phyloP scores from a whole-genome alignment of 2,888 invertebrate genomes.

The Lymantria dispar region DNA sequence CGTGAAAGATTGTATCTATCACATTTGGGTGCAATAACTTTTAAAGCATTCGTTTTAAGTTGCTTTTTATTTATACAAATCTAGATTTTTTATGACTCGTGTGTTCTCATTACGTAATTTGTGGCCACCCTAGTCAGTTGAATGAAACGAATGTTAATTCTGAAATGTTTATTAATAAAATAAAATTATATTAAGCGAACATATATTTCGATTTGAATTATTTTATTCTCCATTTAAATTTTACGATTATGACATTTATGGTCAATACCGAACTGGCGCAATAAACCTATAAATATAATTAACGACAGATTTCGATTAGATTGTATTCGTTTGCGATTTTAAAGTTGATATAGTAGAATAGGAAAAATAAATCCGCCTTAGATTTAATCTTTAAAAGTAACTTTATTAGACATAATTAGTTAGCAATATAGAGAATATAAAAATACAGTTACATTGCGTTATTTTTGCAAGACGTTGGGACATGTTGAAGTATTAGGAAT shows the following conservation, averaged over 20 bases:
- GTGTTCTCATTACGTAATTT: conserved; percentile 9
- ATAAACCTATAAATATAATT: conserved; percentile 35
- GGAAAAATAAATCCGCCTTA: too few species aligned
- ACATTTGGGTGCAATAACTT: conserved; percentile 41
- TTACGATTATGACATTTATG: conserved; percentile 42
- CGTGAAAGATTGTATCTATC: conserved; percentile 39
- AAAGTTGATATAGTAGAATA: background rate
- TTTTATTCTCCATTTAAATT: conserved; percentile 38
- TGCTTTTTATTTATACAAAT: conserved; percentile 14
- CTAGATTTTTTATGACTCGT: conserved; percentile 9
- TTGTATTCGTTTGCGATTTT: background rate
- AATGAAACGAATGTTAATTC: conserved; percentile 13
- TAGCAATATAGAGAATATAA: too few species aligned
- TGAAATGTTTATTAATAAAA: conserved; percentile 13
- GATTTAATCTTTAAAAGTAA: too few species aligned
- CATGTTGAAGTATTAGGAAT: too few species aligned
- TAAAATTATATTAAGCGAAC: conserved; percentile 17
- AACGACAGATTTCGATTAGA: conserved; percentile 8
- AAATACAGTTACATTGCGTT: too few species aligned
- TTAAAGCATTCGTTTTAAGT: conserved; percentile 27
- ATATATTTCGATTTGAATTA: conserved; percentile 25
- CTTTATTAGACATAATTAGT: too few species aligned
- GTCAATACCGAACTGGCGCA: conserved; percentile 24
- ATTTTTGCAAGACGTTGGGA: too few species aligned
- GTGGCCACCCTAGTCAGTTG: conserved; percentile 17